Evolutionary conservation across 2,797 vertebrate genomes (phyloP).

Genomic region (Thalassophryne amazonica): DNA sequence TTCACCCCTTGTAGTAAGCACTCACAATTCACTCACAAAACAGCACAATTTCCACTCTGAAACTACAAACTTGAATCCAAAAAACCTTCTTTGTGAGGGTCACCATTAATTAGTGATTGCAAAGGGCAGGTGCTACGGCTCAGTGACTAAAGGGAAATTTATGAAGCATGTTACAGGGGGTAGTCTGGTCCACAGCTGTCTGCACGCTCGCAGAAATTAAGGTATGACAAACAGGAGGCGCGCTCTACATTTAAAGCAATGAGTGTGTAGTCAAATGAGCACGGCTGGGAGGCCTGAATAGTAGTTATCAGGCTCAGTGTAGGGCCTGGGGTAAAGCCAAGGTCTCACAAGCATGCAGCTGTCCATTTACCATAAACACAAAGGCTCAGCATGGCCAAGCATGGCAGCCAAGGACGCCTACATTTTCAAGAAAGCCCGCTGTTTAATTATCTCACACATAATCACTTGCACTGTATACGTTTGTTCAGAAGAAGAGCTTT

Average conservation of each 20-base stretch:
- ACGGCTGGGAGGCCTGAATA: slow-evolving; percentile 64
- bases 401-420: slow-evolving; percentile 72
- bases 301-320: slow-evolving; percentile 61
- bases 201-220: slow-evolving; percentile 63
- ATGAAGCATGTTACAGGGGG: slow-evolving; percentile 55
- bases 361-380: slow-evolving; percentile 84
- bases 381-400: slow-evolving; percentile 75
- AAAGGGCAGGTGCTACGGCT: slow-evolving; percentile 49
- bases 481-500: slow-evolving; percentile 64
- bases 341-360: slow-evolving; percentile 78
- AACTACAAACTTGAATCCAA: slow-evolving; percentile 11
- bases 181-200: slow-evolving; percentile 64
- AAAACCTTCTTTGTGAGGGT: slow-evolving; percentile 25
- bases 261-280: slow-evolving; percentile 72
- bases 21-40: too few relatives aligned
- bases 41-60: slow-evolving; percentile 6
- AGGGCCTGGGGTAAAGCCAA: slow-evolving; percentile 68
- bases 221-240: slow-evolving; percentile 64
- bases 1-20: too few relatives aligned
- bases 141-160: slow-evolving; percentile 47
- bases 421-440: slow-evolving; percentile 68
- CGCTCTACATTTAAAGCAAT: slow-evolving; percentile 61
- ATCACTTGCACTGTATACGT: slow-evolving; percentile 73
- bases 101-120: slow-evolving; percentile 49
- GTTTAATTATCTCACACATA: slow-evolving; percentile 77